Evolutionary conservation across 1,140 invertebrate species (phyloP).

Genomic region (Pachyrhynchus sulphureomaculatus): DNA sequence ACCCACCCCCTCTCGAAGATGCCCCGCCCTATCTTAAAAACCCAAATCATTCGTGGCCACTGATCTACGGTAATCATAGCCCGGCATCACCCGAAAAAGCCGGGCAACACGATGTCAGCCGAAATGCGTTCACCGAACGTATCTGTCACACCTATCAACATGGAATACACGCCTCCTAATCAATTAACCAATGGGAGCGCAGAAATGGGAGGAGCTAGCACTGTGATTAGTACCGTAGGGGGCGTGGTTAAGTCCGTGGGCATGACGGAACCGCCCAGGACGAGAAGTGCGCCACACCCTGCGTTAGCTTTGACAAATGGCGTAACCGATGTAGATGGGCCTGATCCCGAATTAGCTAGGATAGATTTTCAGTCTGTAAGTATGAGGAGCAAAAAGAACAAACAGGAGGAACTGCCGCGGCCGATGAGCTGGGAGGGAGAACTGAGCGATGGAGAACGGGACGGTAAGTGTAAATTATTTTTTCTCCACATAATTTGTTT

Average conservation of each 20-base stretch:
- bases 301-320: constrained; percentile 28
- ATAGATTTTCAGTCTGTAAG: constrained; percentile 50
- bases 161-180: constrained; percentile 42
- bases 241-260: constrained; percentile 22
- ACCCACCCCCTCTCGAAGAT: constrained; percentile 17
- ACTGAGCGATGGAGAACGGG: constrained; percentile 70
- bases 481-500: too few species aligned
- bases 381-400: constrained; percentile 45
- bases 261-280: constrained; percentile 36
- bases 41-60: constrained; percentile 28
- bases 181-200: constrained; percentile 28
- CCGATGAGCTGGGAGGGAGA: constrained; percentile 93
- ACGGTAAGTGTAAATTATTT: constrained; percentile 44
- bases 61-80: constrained; percentile 36
- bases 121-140: constrained; percentile 51
- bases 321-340: constrained; percentile 40
- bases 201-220: constrained; percentile 7
- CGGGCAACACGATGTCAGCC: constrained; percentile 41
- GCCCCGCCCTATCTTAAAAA: constrained; percentile 18
- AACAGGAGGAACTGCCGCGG: constrained; percentile 50
- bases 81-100: constrained; percentile 14
- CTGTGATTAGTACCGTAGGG: constrained; percentile 17
- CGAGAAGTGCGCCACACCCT: constrained; percentile 39
- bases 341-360: constrained; percentile 50
- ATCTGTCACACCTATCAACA: constrained; percentile 51